Base-by-base conservation (phyloP, 2,113 vertebrate genomes). In the Salvelinus namaycush region DNA sequence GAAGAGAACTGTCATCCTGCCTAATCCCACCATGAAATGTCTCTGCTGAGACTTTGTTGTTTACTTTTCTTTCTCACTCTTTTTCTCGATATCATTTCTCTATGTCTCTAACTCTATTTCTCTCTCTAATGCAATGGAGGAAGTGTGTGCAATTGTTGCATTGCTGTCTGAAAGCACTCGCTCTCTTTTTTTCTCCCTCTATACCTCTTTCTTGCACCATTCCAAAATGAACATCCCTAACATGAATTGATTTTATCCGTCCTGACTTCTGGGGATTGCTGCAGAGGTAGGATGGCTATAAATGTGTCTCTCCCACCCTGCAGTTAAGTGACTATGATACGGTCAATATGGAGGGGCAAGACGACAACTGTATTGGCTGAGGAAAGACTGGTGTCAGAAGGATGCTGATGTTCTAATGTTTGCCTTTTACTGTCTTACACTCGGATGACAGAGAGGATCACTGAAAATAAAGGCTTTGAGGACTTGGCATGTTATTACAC, bases 211-310 rank as follows among this genome's bases (percentile, higher is more conserved):
- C 22, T 11, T 72, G 67, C 20, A 73, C 69, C 80, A 74, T 74
- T 75, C 66, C 70, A 65, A 79, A 80, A 79, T 79, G 82, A 84
- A 75, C 70, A 80, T 74, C 76, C 78, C 64, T 74, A 78, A 84
- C 76, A 83, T 87, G 81, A 0, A 74, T 76, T 81, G 72, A 72
- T 70, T 74, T 77, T 62, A 71, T 81, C 54, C 18, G 54, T 26
- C 22, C 70, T 83, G 70, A 85, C 76, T 70, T 78, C 69, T 22
- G 48, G 72, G 67, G 68, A 84, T 75, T 81, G 67, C 60, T 57
- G 54, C 26, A 72, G 16, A 22, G 20, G 12, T 4, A 20, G 6
- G 59, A 60, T 22, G 69, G 77, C 75, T 76, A 75, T 67, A 2
- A 39, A 78, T 68, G 51, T 26, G 69, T 57, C 60, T 86, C 57